Conservation (phyloP, 2,888 invertebrate species). For the Thera britannica region DNA sequence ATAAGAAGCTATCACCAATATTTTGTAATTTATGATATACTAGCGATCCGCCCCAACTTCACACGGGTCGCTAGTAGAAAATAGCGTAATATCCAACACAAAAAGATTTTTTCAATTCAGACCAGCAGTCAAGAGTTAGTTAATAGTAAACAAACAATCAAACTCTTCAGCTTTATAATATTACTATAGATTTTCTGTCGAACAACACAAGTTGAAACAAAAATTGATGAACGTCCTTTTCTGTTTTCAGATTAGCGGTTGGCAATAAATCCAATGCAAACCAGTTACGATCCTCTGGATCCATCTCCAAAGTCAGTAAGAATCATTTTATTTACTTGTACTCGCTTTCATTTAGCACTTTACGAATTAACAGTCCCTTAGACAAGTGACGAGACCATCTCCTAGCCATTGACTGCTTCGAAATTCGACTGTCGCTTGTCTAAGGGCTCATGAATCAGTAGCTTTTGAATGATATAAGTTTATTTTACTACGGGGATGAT, state of each 20-base stretch:
- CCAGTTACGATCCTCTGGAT: conserved; percentile 84
- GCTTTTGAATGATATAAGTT: conserved; percentile 31
- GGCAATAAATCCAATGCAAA: conserved; percentile 79
- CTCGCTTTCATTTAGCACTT: conserved; percentile 72
- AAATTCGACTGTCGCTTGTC: conserved; percentile 11
- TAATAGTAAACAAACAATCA: too few relatives aligned
- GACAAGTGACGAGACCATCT: conserved; percentile 6
- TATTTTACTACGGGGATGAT: conserved; percentile 26
- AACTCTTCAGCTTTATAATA: too few relatives aligned
- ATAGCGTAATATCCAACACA: too few relatives aligned
- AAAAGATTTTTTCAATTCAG: too few relatives aligned
- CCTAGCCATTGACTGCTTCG: background rate
- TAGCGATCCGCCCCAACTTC: too few relatives aligned
- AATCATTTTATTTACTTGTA: conserved; percentile 87
- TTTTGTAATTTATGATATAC: too few relatives aligned
- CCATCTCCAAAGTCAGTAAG: conserved; percentile 99
- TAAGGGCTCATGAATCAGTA: conserved; percentile 16
- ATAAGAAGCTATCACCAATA: too few relatives aligned
- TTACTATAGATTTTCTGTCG: too few relatives aligned
- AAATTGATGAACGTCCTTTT: conserved; percentile 2
- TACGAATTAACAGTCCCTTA: conserved; percentile 17
- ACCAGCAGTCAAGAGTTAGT: too few relatives aligned
- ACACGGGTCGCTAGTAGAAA: too few relatives aligned
- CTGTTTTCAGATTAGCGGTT: conserved; percentile 78
- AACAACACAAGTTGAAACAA: too few relatives aligned